phyloP scores from a whole-genome alignment of 2,797 vertebrate species.

The Petrocephalus schoutedeni region DNA sequence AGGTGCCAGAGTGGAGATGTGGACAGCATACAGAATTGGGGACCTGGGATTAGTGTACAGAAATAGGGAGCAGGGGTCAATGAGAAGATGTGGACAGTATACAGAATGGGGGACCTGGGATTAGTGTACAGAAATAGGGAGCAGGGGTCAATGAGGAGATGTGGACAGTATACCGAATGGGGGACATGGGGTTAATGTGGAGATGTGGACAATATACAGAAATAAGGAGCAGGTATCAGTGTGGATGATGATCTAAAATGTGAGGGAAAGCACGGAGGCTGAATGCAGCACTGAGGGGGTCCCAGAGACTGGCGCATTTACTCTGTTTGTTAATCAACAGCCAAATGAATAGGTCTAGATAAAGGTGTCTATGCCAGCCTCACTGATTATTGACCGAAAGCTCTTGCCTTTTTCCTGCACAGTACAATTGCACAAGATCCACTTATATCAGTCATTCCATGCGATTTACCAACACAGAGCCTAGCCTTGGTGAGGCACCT shows the following conservation, averaged over 20 bases:
- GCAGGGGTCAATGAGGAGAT: background rate
- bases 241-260: background rate
- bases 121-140: background rate
- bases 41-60: background rate
- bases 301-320: background rate
- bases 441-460: background rate
- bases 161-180: background rate
- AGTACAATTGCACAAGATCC: background rate
- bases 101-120: background rate
- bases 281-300: background rate
- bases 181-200: background rate
- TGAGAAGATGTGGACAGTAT: background rate
- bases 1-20: background rate
- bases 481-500: background rate
- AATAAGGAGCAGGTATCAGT: background rate
- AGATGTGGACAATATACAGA: background rate
- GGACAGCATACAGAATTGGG: no score
- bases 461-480: background rate
- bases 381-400: background rate
- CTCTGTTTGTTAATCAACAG: background rate
- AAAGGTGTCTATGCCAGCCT: background rate
- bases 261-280: background rate
- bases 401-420: background rate
- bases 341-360: background rate
- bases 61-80: background rate